Percentiles rank a stretch among this genome's conserved stretches.
Evolutionary conservation across 2,113 vertebrate species (phyloP).

Genomic region (Bothrops jararaca): DNA sequence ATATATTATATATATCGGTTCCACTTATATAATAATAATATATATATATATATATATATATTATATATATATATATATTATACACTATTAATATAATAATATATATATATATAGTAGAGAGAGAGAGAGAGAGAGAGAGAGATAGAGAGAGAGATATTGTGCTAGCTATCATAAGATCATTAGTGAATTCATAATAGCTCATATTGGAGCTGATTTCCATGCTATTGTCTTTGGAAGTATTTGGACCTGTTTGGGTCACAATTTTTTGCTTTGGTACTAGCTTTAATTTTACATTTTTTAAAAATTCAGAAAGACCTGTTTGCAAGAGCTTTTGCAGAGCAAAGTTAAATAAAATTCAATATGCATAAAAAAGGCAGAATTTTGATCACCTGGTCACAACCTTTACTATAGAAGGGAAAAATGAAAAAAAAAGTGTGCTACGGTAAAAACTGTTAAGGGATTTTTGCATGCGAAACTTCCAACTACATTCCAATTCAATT

Average conservation of each 20-base stretch:
- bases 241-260: not conserved
- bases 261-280: not conserved
- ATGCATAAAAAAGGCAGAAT: not conserved
- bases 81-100: too few relatives aligned
- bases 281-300: not conserved
- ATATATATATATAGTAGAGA: too few relatives aligned
- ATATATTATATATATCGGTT: too few relatives aligned
- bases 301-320: not conserved
- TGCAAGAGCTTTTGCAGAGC: not conserved
- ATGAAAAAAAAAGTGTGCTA: not conserved
- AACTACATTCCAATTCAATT: not conserved
- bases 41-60: too few relatives aligned
- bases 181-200: not conserved
- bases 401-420: not conserved
- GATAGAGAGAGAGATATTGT: not conserved
- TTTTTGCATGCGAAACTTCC: not conserved
- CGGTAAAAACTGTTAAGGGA: not conserved
- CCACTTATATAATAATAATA: too few relatives aligned
- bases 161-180: not conserved
- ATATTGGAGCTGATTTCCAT: not conserved
- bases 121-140: not conserved
- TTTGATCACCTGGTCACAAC: not conserved
- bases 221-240: not conserved
- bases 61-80: too few relatives aligned
- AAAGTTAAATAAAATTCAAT: not conserved